Conservation (phyloP, 1,140 invertebrate genomes). For the Arctopsyche grandis region DNA sequence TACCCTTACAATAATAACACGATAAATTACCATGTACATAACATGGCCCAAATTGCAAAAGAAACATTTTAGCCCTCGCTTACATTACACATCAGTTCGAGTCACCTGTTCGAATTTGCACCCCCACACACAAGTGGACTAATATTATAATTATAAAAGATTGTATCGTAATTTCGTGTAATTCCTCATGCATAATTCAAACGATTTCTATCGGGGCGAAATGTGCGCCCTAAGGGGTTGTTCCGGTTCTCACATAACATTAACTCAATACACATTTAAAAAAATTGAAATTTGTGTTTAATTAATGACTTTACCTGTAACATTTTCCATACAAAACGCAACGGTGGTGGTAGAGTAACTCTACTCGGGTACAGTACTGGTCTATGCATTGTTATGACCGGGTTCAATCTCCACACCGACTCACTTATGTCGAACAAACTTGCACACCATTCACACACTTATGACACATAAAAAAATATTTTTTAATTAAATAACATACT, state of each 20-base stretch:
- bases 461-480: not conserved
- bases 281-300: not conserved
- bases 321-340: not conserved
- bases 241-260: conserved; percentile 12
- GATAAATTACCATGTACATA: too few species aligned
- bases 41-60: too few species aligned
- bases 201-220: not conserved
- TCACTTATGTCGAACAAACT: conserved; percentile 37
- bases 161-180: not conserved
- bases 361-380: conserved; percentile 40
- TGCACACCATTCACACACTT: not conserved
- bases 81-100: not conserved
- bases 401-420: conserved; percentile 37
- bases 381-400: conserved; percentile 43
- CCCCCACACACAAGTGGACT: not conserved
- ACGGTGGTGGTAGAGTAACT: conserved; percentile 32
- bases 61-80: not conserved
- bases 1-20: too few species aligned
- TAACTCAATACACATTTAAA: not conserved
- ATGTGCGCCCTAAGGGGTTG: not conserved
- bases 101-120: conserved; percentile 5
- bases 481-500: not conserved
- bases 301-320: conserved; percentile 3
- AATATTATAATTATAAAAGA: not conserved
- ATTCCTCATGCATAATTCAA: conserved; percentile 9